Evolutionary conservation across 2,888 invertebrate species (phyloP).

Genomic region (Leucophenga maculata): DNA sequence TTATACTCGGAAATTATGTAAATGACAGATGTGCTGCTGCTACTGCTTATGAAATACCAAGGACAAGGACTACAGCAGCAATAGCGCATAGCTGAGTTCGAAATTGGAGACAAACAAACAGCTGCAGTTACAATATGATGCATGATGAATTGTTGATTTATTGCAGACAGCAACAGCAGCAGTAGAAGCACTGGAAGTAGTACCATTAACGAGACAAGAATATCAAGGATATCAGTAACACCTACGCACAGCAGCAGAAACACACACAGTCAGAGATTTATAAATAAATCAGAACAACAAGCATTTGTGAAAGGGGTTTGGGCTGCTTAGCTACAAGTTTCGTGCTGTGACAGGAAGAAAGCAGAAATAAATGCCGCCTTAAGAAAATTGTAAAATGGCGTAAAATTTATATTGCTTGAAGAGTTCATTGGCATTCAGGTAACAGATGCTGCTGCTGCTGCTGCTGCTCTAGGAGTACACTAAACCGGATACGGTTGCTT

Average conservation of each 20-base stretch:
- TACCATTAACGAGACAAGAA: conserved; percentile 15
- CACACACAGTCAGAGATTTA: conserved; percentile 16
- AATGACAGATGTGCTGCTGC: conserved; percentile 41
- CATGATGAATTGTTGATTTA: conserved; percentile 69
- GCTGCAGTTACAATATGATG: conserved; percentile 53
- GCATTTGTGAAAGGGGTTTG: background rate
- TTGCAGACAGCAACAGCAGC: conserved; percentile 50
- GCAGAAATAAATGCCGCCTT: conserved; percentile 2
- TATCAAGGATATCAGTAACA: conserved; percentile 42
- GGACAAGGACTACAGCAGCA: conserved; percentile 1
- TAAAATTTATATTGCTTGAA: conserved; percentile 52
- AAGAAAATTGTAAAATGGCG: conserved; percentile 54
- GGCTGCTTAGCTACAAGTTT: too few species aligned
- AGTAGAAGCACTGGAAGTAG: background rate
- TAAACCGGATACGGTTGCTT: background rate
- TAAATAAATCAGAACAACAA: conserved; percentile 13
- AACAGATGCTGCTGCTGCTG: conserved; percentile 41
- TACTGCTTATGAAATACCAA: conserved; percentile 26
- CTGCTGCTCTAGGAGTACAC: background rate
- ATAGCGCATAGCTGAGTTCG: conserved; percentile 14
- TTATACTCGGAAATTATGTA: conserved; percentile 48
- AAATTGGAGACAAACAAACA: conserved; percentile 37
- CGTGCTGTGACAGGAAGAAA: conserved; percentile 25
- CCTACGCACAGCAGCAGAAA: conserved; percentile 45
- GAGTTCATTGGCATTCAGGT: conserved; percentile 61